Evolutionary conservation across 2,888 invertebrate species (phyloP).

Genomic region (Linhomoeus sp.): DNA sequence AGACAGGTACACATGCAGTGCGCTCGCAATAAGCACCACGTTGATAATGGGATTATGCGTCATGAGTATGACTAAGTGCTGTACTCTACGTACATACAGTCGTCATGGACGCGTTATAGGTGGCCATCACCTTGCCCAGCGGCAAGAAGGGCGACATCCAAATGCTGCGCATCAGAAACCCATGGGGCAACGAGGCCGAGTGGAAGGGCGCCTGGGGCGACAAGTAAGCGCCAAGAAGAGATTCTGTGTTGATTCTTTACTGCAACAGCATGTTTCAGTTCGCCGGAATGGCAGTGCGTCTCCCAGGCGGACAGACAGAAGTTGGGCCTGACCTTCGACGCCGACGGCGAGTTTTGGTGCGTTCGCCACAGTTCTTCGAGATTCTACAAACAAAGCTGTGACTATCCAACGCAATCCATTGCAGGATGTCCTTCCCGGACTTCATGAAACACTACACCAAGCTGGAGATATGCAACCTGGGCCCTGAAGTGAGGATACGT

Average conservation of each 20-base stretch:
- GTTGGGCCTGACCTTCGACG: constrained; percentile 61
- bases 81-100: not conserved
- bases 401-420: no score
- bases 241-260: no score
- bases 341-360: constrained; percentile 82
- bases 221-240: constrained; percentile 31
- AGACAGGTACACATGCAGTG: no score
- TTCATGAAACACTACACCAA: constrained; percentile 60
- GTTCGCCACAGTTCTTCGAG: no score
- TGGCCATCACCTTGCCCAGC: constrained; percentile 37
- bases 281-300: constrained; percentile 61
- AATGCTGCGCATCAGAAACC: constrained; percentile 61
- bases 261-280: no score
- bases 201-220: constrained; percentile 92
- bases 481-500: constrained; percentile 80
- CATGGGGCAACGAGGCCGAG: constrained; percentile 85
- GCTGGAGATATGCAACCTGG: constrained; percentile 84
- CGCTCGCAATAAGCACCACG: no score
- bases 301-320: constrained; percentile 60
- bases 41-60: no score
- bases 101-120: constrained; percentile 15
- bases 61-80: no score
- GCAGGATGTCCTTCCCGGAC: constrained; percentile 60
- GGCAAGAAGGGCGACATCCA: constrained; percentile 47
- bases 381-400: no score